A percentile compares a stretch with the other conserved stretches of the same genome.
phyloP scores from a whole-genome alignment of 2,113 vertebrate genomes.

The Leuciscus idus region DNA sequence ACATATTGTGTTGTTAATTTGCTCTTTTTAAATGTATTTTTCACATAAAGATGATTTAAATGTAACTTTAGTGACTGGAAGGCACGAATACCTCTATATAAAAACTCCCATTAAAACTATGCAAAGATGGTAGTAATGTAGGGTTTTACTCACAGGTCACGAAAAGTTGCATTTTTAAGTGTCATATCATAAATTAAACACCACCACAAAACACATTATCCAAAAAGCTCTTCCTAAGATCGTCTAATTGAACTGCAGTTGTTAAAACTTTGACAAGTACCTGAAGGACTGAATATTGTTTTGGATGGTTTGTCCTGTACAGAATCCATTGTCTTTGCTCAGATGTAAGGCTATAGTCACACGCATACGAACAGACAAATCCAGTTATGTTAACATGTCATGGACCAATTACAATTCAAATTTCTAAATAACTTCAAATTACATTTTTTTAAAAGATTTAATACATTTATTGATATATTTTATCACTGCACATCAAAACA shows the following conservation, averaged over 20 bases:
- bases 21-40: neutral
- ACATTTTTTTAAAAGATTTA: too few relatives aligned
- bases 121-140: neutral
- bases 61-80: neutral
- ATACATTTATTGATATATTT: neutral
- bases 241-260: neutral
- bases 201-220: neutral
- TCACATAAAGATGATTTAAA: neutral
- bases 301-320: neutral
- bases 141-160: neutral
- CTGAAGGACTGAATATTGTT: slow-evolving; percentile 13
- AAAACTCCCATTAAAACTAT: neutral
- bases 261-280: slow-evolving; percentile 11
- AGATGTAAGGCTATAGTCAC: neutral
- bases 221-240: neutral
- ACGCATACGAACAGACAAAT: neutral
- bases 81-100: neutral
- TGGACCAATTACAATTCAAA: neutral
- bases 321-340: neutral
- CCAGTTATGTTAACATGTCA: neutral
- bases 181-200: neutral
- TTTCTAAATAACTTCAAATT: neutral
- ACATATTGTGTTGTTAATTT: neutral
- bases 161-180: neutral
- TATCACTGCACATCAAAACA: neutral